Evolutionary conservation across 2,888 invertebrate genomes (phyloP).

Genomic region (Patella ulyssiponensis): DNA sequence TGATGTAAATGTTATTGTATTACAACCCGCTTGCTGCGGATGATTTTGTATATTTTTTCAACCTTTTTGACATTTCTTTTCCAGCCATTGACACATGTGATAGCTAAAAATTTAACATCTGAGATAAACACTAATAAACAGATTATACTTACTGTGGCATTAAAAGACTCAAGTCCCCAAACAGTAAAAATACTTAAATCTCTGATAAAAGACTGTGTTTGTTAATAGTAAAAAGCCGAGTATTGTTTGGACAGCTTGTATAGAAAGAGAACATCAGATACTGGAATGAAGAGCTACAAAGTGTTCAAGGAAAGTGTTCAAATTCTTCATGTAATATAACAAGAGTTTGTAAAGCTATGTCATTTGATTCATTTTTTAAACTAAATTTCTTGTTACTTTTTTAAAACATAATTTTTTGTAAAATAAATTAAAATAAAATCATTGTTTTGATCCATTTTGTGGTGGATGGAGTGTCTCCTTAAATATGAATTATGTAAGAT

Average conservation of each 20-base stretch:
- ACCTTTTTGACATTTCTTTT: slow-evolving; percentile 27
- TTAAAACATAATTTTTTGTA: no score
- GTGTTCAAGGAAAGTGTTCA: slow-evolving; percentile 23
- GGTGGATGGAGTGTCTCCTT: no score
- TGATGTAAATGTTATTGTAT: background rate
- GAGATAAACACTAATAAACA: slow-evolving; percentile 55
- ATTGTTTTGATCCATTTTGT: no score
- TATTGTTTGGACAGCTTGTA: slow-evolving; percentile 31
- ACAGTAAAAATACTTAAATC: slow-evolving; percentile 45
- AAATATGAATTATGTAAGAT: no score
- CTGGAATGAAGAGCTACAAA: background rate
- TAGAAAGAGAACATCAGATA: slow-evolving; percentile 37
- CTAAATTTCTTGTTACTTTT: no score
- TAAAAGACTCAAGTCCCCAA: slow-evolving; percentile 56
- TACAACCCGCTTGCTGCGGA: background rate
- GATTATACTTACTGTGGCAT: slow-evolving; percentile 58
- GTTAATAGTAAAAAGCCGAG: slow-evolving; percentile 15
- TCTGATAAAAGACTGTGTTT: slow-evolving; percentile 25
- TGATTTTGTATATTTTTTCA: no score
- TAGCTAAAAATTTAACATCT: slow-evolving; percentile 60
- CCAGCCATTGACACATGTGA: slow-evolving; percentile 63
- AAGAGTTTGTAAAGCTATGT: no score
- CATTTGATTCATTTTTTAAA: no score
- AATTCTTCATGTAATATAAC: no score
- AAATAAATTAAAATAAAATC: no score